These are phyloP conservation scores for Eugnorisma glareosa DNA, from an alignment of 2,888 invertebrate genomes.

Conservation along the genomic window DNA sequence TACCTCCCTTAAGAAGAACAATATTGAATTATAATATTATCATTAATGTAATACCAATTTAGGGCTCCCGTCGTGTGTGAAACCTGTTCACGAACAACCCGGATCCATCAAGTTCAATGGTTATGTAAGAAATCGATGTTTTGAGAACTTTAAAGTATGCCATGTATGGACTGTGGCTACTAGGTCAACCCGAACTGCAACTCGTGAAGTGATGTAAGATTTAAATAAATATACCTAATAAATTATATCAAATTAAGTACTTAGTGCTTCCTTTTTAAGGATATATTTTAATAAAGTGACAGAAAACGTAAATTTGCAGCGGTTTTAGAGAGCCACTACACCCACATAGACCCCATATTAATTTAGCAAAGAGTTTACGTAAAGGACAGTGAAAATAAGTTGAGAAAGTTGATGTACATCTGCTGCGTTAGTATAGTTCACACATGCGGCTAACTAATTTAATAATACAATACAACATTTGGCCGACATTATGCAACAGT, in stretches of 20 bases:
- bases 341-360: constrained; percentile 37
- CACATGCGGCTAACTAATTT: constrained; percentile 77
- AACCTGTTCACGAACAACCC: constrained; percentile 54
- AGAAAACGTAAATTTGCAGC: constrained; percentile 5
- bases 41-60: constrained; percentile 48
- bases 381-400: constrained; percentile 72
- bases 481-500: constrained; percentile 74
- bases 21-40: constrained; percentile 26
- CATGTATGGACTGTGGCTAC: constrained; percentile 50
- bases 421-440: constrained; percentile 82
- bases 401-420: constrained; percentile 79
- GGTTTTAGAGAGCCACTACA: constrained; percentile 23
- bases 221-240: constrained; percentile 18
- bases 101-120: constrained; percentile 53
- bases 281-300: constrained; percentile 9
- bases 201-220: constrained; percentile 37
- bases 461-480: constrained; percentile 73
- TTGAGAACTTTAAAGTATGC: constrained; percentile 53
- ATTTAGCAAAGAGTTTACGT: constrained; percentile 65
- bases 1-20: constrained; percentile 32
- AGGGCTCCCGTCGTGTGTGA: constrained; percentile 31
- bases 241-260: constrained; percentile 13
- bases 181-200: constrained; percentile 40
- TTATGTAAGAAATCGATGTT: constrained; percentile 60
- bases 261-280: neutral